A percentile compares a stretch with the other conserved stretches of the same genome.
Evolutionary conservation across 2,797 vertebrate species (phyloP).

Genomic region (Geotrypetes seraphini): DNA sequence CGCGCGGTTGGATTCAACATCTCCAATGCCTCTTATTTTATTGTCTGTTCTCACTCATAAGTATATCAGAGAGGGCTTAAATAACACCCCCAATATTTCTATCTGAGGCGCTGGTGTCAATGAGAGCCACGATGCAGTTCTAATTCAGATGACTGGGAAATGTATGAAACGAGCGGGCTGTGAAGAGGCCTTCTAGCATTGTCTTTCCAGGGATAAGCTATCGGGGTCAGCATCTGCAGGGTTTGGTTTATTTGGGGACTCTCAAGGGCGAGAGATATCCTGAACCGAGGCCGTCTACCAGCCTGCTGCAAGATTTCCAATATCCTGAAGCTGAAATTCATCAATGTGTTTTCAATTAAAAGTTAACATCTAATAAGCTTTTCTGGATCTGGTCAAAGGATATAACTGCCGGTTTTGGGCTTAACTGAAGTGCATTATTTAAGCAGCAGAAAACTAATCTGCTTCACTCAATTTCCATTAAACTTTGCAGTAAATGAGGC

Average conservation of each 20-base stretch:
- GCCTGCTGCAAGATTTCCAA: background rate
- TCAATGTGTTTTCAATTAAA: constrained; percentile 11
- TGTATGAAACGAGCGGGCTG: too few relatives aligned
- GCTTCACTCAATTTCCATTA: background rate
- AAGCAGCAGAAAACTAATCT: constrained; percentile 11
- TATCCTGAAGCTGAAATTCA: constrained; percentile 4
- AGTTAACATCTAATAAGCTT: background rate
- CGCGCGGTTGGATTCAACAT: too few relatives aligned
- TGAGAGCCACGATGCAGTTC: too few relatives aligned
- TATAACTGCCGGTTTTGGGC: constrained; percentile 11
- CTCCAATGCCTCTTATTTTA: too few relatives aligned
- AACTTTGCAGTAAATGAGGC: constrained; percentile 13
- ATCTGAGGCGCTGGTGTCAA: too few relatives aligned
- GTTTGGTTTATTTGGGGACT: too few relatives aligned
- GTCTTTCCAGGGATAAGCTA: too few relatives aligned
- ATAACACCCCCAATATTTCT: too few relatives aligned
- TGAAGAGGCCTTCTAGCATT: too few relatives aligned
- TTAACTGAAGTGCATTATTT: constrained; percentile 21
- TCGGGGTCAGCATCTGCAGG: background rate
- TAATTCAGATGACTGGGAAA: too few relatives aligned
- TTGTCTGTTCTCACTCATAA: too few relatives aligned
- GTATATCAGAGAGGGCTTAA: too few relatives aligned
- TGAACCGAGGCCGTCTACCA: constrained; percentile 2
- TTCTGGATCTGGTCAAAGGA: background rate
- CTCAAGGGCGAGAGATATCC: constrained; percentile 1